phyloP scores from a whole-genome alignment of 1,140 invertebrate genomes.

The Ectropis grisescens region DNA sequence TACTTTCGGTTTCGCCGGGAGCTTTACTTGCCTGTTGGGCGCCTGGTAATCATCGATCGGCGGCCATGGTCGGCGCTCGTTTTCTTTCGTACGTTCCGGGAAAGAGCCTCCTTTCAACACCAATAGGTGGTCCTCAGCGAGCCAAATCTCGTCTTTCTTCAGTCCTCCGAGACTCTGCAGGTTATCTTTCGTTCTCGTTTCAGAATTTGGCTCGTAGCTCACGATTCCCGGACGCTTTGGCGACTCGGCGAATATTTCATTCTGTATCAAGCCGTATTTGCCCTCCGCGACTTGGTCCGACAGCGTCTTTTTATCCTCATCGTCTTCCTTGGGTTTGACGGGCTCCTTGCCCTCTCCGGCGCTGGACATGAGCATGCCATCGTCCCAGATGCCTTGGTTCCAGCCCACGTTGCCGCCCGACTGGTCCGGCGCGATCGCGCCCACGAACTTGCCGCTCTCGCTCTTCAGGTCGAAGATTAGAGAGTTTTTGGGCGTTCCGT shows the following conservation, averaged over 20 bases:
- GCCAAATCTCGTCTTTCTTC: constrained; percentile 88
- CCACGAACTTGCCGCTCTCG: constrained; percentile 57
- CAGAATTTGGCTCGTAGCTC: constrained; percentile 82
- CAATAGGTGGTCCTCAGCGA: constrained; percentile 88
- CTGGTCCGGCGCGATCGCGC: constrained; percentile 53
- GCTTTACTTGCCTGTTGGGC: constrained; percentile 82
- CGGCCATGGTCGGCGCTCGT: constrained; percentile 73
- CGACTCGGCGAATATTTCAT: constrained; percentile 79
- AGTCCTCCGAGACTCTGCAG: constrained; percentile 84
- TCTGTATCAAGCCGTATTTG: constrained; percentile 90
- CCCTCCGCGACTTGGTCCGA: constrained; percentile 89
- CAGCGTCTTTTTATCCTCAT: constrained; percentile 85
- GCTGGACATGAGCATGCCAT: constrained; percentile 75
- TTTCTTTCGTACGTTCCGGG: constrained; percentile 67
- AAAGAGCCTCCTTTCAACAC: constrained; percentile 84
- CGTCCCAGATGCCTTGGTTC: constrained; percentile 74
- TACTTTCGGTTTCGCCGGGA: constrained; percentile 80
- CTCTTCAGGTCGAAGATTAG: constrained; percentile 42
- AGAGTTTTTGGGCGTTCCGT: constrained; percentile 52
- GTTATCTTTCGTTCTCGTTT: constrained; percentile 81
- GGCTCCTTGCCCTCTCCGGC: constrained; percentile 75
- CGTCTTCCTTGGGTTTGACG: constrained; percentile 67
- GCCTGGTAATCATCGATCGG: constrained; percentile 87
- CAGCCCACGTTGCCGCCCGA: constrained; percentile 63
- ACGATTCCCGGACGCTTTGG: constrained; percentile 83